Evolutionary conservation across 30 jellyfish, hydroid and myxozoan genomes (phyloP), one percentile per base, ranked within the genome.

Genomic region (Phacellophora camtschatica): DNA sequence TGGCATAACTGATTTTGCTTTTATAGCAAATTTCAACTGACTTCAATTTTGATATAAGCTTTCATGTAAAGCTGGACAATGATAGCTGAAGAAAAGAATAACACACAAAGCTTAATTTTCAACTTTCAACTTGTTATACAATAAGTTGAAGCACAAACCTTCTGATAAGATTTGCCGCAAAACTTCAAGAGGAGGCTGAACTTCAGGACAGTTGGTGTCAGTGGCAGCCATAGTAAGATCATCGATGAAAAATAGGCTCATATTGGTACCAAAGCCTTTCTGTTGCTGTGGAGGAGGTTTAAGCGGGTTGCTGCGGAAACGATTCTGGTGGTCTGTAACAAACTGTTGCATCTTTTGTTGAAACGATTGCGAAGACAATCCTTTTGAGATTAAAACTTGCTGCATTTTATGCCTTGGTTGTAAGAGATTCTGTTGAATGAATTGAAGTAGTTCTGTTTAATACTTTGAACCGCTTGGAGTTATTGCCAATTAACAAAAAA

Each of bases 91-190:
- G n/a, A n/a, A n/a, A n/a, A n/a, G n/a, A n/a, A n/a, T n/a, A n/a
- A n/a, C n/a, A n/a, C n/a, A n/a, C n/a, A n/a, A n/a, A n/a, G n/a
- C n/a, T n/a, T n/a, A n/a, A n/a, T n/a, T n/a, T n/a, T n/a, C n/a
- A n/a, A n/a, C n/a, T n/a, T n/a, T n/a, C n/a, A n/a, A n/a, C n/a
- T n/a, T n/a, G n/a, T n/a, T n/a, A n/a, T n/a, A n/a, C n/a, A n/a
- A n/a, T n/a, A n/a, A n/a, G n/a, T n/a, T n/a, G n/a, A n/a, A n/a
- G n/a, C n/a, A n/a, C n/a, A n/a, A n/a, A 88, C 97, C 92, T 63
- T 88, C 97, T 2, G 89, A 77, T 4, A 69, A 71, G 56, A 88
- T 79, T 53, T 88, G 88, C 36, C 94, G 64, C 1, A 88, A 67
- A 22, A 74, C 73, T 39, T 88, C 97, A n/a, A 61, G 94, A 0